Base-by-base conservation (phyloP, 2,888 invertebrate genomes). In the Cephus rjabovi region DNA sequence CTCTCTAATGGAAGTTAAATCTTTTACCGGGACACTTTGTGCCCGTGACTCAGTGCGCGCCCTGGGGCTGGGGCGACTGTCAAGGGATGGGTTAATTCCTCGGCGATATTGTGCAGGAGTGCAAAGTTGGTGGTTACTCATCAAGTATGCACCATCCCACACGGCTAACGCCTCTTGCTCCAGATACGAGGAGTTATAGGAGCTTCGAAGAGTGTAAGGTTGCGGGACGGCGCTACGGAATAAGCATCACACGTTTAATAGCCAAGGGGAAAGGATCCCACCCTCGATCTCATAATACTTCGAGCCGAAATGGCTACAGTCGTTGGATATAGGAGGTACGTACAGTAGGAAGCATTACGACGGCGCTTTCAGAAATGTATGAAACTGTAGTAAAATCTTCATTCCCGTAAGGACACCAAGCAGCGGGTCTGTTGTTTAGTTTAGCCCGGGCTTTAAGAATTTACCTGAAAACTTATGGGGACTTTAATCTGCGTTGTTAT, bases 71-170 rank as follows among this genome's bases (percentile, higher is more conserved):
- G 56, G 56, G 71, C 15, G 34, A 71, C 71, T 31, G 37, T 34
- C 69, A 78, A 40, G 70, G 75, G 77, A 35, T 69, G 75, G 76
- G 79, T 82, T 83, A 83, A 85, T 84, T 79, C 56, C 77, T 69
- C 73, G 77, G 77, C 79, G 83, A 83, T 82, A 82, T 80, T 78
- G 81, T 80, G 80, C 81, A 79, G 76, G 75, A 81, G 82, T 81
- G 82, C 80, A 81, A 83, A 83, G 82, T 82, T 84, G 81, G 81
- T 73, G 80, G 82, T 83, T 82, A 74, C 81, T 83, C 81, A 79
- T 84, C 81, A 79, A 81, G 81, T 81, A 81, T 81, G 82, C 80
- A 77, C 79, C 79, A 80, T 81, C 31, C 71, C 33, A 33, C 34
- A 15, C 71, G 71, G 30, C 23, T 71, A 31, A 34, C 30, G 71